Base-by-base conservation (phyloP, 2,888 invertebrate genomes). In the Drosophila greeni region DNA sequence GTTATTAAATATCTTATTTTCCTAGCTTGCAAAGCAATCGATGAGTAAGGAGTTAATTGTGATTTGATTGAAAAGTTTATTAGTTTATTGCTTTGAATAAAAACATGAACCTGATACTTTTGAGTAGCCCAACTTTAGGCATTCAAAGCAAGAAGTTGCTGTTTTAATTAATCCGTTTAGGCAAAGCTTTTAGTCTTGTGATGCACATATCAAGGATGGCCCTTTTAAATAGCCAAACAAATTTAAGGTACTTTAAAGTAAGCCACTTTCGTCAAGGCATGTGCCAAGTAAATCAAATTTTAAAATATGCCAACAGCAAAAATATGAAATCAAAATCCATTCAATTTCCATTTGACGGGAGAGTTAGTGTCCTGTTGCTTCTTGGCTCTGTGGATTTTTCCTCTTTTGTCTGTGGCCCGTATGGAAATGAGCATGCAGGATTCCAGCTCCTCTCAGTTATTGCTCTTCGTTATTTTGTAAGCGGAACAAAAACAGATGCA, bases 271-370 rank as follows among this genome's bases (percentile, higher is more conserved):
- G 33, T 18, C 20, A 5, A 16, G 40, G 29, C 42, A 42, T 62
- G 58, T 54, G 57, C 34, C 43, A 47, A 58, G 62, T 57, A 57
- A 62, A 70, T 70, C 53, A 64, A 72, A 60, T 67, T 62, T 58
- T 60, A 58, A 67, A 66, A 70, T 62, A 62, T 66, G 66, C 48
- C 61, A 67, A 58, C 29, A 55, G 55, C 51, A 65, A 56, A 68
- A 68, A 71, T 64, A 60, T 64, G 61, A 53, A 72, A 72, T 73
- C 66, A 69, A 75, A 74, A 65, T 62, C 64, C 74, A 61, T 66
- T 72, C 67, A 67, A 61, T 74, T 72, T 57, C 58, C 71, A 66
- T 70, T 68, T 56, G 61, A 37, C 9, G 55, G 48, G n/a, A 37
- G 42, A 20, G 47, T 47, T 20, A 26, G 37, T 24, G 37, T 24